Percentiles rank a stretch among this genome's conserved stretches.
Evolutionary conservation across 2,113 vertebrate species (phyloP).

Genomic region (Hippocampus zosterae): DNA sequence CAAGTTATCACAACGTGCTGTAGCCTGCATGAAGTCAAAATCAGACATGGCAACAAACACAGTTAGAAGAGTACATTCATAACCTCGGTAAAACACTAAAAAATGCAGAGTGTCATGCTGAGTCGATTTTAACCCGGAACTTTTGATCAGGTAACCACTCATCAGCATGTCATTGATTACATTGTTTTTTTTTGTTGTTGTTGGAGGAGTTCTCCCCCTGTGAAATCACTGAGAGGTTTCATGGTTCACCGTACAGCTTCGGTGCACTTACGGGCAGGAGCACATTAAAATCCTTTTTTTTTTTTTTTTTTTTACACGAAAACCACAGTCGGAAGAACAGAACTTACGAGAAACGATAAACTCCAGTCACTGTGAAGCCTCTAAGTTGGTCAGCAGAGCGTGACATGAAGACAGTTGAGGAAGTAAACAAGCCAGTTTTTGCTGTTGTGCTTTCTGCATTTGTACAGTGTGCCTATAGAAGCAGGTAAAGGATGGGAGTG

Average conservation of each 20-base stretch:
- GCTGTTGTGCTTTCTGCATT: neutral
- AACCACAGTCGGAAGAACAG: slow-evolving; percentile 2
- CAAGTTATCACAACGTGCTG: too few relatives aligned
- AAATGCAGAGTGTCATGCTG: too few relatives aligned
- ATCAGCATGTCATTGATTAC: neutral
- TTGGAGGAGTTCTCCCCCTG: slow-evolving; percentile 26
- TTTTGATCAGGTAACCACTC: too few relatives aligned
- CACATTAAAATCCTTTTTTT: slow-evolving; percentile 1
- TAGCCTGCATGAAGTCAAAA: too few relatives aligned
- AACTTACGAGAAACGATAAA: slow-evolving; percentile 4
- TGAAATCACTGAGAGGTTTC: slow-evolving; percentile 53
- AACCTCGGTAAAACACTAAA: too few relatives aligned
- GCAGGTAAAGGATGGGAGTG: slow-evolving; percentile 7
- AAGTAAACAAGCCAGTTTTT: slow-evolving; percentile 15
- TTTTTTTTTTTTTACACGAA: neutral
- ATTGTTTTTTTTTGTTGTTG: neutral
- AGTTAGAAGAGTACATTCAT: too few relatives aligned
- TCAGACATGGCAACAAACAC: too few relatives aligned
- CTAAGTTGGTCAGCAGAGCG: slow-evolving; percentile 12
- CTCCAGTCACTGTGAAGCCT: neutral
- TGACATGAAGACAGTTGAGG: neutral
- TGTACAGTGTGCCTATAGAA: neutral
- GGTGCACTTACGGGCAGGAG: slow-evolving; percentile 31
- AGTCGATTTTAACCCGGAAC: too few relatives aligned
- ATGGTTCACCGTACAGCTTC: slow-evolving; percentile 33